Percentiles rank a stretch among this genome's conserved stretches.
Evolutionary conservation across 2,797 vertebrate species (phyloP).

Genomic region (Leucoraja ocellata): DNA sequence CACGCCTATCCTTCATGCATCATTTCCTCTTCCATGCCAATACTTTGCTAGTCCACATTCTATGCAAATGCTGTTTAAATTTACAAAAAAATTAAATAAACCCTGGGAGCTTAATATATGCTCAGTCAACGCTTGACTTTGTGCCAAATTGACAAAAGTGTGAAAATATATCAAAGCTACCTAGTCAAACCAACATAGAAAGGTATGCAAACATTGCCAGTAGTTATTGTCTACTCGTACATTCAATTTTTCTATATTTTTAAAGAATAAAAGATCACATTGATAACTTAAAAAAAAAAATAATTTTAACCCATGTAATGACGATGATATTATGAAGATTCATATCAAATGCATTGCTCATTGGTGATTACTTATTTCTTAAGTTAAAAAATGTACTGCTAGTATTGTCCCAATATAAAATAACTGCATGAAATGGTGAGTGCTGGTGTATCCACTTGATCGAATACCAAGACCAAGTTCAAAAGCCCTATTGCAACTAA

Average conservation of each 20-base stretch:
- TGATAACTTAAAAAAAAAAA: slow-evolving; percentile 60
- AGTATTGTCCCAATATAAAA: slow-evolving; percentile 64
- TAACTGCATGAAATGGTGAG: slow-evolving; percentile 66
- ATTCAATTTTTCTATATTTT: slow-evolving; percentile 57
- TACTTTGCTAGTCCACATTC: not conserved
- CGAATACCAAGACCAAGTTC: slow-evolving; percentile 63
- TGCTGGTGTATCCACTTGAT: slow-evolving; percentile 69
- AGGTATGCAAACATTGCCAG: slow-evolving; percentile 59
- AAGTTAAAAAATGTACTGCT: slow-evolving; percentile 65
- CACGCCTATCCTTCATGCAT: slow-evolving; percentile 36
- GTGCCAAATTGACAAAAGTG: slow-evolving; percentile 52
- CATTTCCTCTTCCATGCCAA: slow-evolving; percentile 22
- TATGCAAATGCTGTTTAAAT: slow-evolving; percentile 48
- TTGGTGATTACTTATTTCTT: slow-evolving; percentile 54
- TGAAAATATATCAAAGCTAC: slow-evolving; percentile 59
- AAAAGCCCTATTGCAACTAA: slow-evolving; percentile 60
- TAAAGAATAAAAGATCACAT: slow-evolving; percentile 59
- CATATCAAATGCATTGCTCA: slow-evolving; percentile 52
- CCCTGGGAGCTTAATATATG: slow-evolving; percentile 52
- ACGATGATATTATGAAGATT: slow-evolving; percentile 56
- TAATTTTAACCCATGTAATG: slow-evolving; percentile 55
- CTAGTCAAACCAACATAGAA: slow-evolving; percentile 49
- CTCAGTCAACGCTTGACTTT: slow-evolving; percentile 55
- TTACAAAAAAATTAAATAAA: slow-evolving; percentile 50
- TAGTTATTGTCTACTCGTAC: slow-evolving; percentile 59